These are phyloP conservation scores for Hydrophis major DNA, from an alignment of 2,797 vertebrate genomes.

Conservation along the genomic window DNA sequence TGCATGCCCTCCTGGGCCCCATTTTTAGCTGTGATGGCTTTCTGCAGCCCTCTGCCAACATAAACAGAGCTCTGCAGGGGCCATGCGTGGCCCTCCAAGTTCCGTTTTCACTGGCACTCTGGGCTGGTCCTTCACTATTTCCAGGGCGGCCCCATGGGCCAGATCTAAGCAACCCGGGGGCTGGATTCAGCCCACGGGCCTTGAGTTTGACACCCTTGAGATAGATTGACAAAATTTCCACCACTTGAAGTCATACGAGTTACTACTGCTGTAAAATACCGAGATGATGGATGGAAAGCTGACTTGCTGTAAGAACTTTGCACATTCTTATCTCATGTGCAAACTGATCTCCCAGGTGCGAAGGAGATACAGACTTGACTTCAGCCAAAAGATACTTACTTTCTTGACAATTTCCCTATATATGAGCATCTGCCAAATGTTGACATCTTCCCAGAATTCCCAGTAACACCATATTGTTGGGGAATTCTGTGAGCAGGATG, in stretches of 20 bases:
- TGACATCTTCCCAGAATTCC: not conserved
- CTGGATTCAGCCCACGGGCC: not conserved
- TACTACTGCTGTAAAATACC: not conserved
- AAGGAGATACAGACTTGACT: not conserved
- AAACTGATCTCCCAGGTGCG: not conserved
- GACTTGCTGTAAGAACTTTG: not conserved
- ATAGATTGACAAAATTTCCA: not conserved
- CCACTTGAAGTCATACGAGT: not conserved
- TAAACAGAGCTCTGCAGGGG: rapidly evolving
- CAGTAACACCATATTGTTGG: not conserved
- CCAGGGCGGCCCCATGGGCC: not conserved
- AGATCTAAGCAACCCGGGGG: too few relatives aligned
- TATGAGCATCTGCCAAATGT: not conserved
- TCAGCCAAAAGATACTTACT: not conserved
- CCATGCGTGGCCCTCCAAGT: not conserved
- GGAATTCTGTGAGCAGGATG: not conserved
- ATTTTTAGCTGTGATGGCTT: too few relatives aligned
- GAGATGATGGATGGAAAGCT: not conserved
- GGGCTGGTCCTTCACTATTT: not conserved
- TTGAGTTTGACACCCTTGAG: not conserved
- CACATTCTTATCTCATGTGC: not conserved
- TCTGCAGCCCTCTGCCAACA: too few relatives aligned
- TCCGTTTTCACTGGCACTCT: not conserved
- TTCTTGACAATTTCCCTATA: not conserved
- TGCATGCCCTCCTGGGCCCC: too few relatives aligned